Percentiles rank a stretch among this genome's conserved stretches.
Evolutionary conservation across 2,888 invertebrate species (phyloP).

Genomic region (Allophyes oxyacanthae): DNA sequence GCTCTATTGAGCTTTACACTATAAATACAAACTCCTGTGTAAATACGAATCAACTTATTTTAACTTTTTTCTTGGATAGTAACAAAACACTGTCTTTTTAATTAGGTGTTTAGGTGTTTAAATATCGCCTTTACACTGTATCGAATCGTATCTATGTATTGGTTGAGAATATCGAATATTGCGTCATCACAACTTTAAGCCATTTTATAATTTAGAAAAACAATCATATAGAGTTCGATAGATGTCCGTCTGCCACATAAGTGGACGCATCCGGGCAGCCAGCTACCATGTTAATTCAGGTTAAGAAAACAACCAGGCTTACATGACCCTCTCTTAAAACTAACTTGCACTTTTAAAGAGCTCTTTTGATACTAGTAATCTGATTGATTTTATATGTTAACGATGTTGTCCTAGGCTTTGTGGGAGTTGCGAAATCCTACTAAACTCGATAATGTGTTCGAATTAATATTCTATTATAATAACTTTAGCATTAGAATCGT

Average conservation of each 20-base stretch:
- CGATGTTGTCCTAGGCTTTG: slow-evolving; percentile 54
- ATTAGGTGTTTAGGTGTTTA: too few species aligned
- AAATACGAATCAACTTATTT: too few species aligned
- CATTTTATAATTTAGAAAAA: slow-evolving; percentile 28
- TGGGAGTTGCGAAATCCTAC: slow-evolving; percentile 53
- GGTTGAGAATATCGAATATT: too few species aligned
- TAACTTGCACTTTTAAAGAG: slow-evolving; percentile 10
- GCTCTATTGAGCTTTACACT: too few species aligned
- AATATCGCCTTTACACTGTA: too few species aligned
- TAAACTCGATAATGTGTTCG: slow-evolving; percentile 39
- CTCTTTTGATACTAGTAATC: slow-evolving; percentile 44
- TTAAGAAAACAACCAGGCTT: slow-evolving; percentile 57
- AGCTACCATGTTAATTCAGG: slow-evolving; percentile 50
- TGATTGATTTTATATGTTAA: slow-evolving; percentile 64
- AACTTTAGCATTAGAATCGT: slow-evolving; percentile 2
- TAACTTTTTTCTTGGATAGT: too few species aligned
- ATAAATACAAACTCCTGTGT: too few species aligned
- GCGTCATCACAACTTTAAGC: too few species aligned
- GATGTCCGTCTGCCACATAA: slow-evolving; percentile 24
- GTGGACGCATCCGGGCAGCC: slow-evolving; percentile 52
- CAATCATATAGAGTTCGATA: slow-evolving; percentile 31
- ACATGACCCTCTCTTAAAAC: slow-evolving; percentile 34
- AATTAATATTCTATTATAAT: slow-evolving; percentile 45
- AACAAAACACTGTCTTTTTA: too few species aligned
- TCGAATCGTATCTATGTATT: too few species aligned